Percentiles rank a stretch among this genome's conserved stretches.
Conservation (phyloP, 2,888 invertebrate genomes). For the Drosophila siamana region DNA sequence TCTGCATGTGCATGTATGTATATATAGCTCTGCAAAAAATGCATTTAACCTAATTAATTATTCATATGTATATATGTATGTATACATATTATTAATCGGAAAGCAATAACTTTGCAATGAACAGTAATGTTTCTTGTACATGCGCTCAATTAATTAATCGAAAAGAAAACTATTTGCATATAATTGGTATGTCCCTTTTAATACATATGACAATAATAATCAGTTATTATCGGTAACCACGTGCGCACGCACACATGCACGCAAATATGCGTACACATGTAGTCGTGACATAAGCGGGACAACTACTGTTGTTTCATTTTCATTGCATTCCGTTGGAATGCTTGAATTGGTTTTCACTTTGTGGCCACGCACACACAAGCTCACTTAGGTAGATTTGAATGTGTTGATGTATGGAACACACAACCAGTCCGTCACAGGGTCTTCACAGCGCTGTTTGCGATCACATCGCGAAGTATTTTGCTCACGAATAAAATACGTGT, state of each 20-base stretch:
- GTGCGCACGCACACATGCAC: constrained; percentile 51
- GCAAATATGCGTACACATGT: not conserved
- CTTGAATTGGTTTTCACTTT: constrained; percentile 22
- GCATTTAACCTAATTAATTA: not conserved
- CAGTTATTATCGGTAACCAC: constrained; percentile 32
- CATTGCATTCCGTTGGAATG: constrained; percentile 52
- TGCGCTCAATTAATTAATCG: not conserved
- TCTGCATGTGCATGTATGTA: not conserved
- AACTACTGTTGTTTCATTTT: constrained; percentile 34
- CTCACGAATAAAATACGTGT: constrained; percentile 20
- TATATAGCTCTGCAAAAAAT: too few relatives aligned
- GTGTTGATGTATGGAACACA: constrained; percentile 7
- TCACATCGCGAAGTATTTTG: constrained; percentile 51
- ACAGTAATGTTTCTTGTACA: not conserved
- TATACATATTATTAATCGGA: not conserved
- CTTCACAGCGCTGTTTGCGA: constrained; percentile 45
- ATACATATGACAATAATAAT: constrained; percentile 21
- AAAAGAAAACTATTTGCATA: not conserved
- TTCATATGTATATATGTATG: not conserved
- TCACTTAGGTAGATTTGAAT: constrained; percentile 4
- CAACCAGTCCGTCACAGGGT: constrained; percentile 33
- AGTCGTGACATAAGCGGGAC: constrained; percentile 38
- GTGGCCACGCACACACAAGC: constrained; percentile 10
- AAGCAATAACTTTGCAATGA: not conserved
- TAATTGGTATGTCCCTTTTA: not conserved